Evolutionary conservation across 2,797 vertebrate species (phyloP), one percentile per base, ranked within the genome.

Genomic region (Pangasius mekongensis): DNA sequence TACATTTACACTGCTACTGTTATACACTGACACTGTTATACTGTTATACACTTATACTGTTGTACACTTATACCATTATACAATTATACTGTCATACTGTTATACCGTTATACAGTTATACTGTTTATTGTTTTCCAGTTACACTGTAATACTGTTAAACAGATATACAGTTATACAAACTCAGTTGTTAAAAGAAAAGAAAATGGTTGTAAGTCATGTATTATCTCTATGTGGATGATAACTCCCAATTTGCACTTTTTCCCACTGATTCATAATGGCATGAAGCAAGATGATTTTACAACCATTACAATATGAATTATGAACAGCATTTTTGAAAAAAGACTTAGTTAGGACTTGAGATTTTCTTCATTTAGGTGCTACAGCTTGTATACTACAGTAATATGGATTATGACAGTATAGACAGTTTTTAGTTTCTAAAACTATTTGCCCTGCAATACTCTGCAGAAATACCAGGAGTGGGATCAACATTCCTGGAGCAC

Each of bases 401-500:
- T 56, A 58, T 18, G 9, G 11, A 43, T 62, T 62, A 30, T 64
- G n/a, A 5, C 33, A 16, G 22, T 11, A 58, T 81, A 58, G 24
- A 66, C 58, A 66, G 14, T 66, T 30, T n/a, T n/a, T n/a, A n/a
- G n/a, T 84, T 69, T 69, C 43, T 20, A 52, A n/a, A 33, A 85
- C 8, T 3, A 33, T 52, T 49, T 83, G 49, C 47, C 27, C n/a
- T 24, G 2, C 11, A 56, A 43, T 58, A 74, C 30, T 36, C 52
- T 74, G 36, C 33, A 85, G 49, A 73, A 85, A 74, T 85, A 86
- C 20, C 47, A 67, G 49, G 74, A 84, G 78, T 54, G 52, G 84
- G 39, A 80, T 30, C 74, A 76, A 84, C 80, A 84, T 90, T 90
- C 87, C 87, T 88, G 80, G 39, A 66, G 67, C 60, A 73, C 67